Evolutionary conservation across 2,113 vertebrate species (phyloP).

Genomic region (Emydura subglobosa): DNA sequence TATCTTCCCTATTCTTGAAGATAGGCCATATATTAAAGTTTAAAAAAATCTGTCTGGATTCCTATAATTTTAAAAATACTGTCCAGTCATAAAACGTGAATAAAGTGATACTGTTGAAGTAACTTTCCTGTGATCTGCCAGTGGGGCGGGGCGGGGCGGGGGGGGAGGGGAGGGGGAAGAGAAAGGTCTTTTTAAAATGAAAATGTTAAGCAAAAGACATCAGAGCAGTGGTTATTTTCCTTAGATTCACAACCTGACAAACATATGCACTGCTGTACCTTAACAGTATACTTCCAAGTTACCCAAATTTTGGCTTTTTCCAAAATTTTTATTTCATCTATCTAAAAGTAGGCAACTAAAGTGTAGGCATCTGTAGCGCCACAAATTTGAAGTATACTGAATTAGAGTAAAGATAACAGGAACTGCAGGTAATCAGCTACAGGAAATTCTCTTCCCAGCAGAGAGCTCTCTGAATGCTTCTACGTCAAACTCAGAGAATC

Average conservation of each 20-base stretch:
- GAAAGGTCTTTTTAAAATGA: not conserved
- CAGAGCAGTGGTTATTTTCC: not conserved
- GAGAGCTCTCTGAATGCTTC: not conserved
- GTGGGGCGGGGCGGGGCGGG: not conserved
- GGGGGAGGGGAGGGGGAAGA: not conserved
- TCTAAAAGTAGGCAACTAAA: not conserved
- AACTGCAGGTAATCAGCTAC: not conserved
- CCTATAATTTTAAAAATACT: not conserved
- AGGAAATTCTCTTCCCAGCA: not conserved
- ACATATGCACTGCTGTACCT: not conserved
- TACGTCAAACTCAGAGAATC: not conserved
- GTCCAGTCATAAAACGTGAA: not conserved
- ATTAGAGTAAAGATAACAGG: not conserved
- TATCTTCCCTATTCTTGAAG: not conserved
- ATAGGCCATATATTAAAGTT: not conserved
- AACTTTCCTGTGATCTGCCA: not conserved
- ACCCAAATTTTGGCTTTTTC: not conserved
- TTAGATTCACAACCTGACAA: not conserved
- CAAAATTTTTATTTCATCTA: not conserved
- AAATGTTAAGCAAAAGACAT: not conserved
- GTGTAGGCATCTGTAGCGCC: not conserved
- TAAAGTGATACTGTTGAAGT: not conserved
- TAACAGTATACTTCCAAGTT: not conserved
- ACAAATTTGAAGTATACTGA: not conserved
- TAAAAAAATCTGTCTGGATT: not conserved